Evolutionary conservation across 2,888 invertebrate genomes (phyloP).

Genomic region (Arge pagana): DNA sequence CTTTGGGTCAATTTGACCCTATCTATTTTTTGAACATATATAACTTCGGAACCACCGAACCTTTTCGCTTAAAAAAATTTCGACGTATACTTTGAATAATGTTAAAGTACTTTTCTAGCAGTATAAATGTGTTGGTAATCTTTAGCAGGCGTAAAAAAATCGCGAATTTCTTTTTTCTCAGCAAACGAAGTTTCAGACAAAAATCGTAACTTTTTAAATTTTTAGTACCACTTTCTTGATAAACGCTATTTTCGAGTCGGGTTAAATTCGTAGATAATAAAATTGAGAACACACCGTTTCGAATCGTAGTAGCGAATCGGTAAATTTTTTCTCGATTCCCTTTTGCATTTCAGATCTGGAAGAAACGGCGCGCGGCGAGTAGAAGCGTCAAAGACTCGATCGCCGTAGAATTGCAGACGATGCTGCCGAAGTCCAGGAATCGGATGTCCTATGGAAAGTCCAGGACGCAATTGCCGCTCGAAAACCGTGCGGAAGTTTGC

Average conservation of each 20-base stretch:
- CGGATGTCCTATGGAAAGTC: conserved; percentile 24
- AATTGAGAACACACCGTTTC: not conserved
- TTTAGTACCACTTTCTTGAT: too few relatives aligned
- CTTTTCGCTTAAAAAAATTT: too few relatives aligned
- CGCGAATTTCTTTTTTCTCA: too few relatives aligned
- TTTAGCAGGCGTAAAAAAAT: too few relatives aligned
- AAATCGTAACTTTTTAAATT: too few relatives aligned
- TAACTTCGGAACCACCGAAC: too few relatives aligned
- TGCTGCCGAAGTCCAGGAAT: conserved; percentile 58
- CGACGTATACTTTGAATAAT: too few relatives aligned
- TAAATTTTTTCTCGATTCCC: not conserved
- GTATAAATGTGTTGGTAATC: too few relatives aligned
- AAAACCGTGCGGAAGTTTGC: conserved; percentile 66
- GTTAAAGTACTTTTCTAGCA: too few relatives aligned
- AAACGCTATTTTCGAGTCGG: not conserved
- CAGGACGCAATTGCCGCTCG: conserved; percentile 28
- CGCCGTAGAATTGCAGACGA: conserved; percentile 63
- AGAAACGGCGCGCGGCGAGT: conserved; percentile 37
- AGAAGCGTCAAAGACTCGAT: conserved; percentile 43
- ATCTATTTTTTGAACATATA: too few relatives aligned
- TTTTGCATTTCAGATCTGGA: conserved; percentile 57
- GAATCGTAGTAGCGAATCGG: not conserved
- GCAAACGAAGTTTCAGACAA: too few relatives aligned
- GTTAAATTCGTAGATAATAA: not conserved
- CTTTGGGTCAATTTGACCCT: too few relatives aligned